These are phyloP conservation scores for Drosophila birchii DNA, from an alignment of 2,888 invertebrate genomes.

Conservation along the genomic window DNA sequence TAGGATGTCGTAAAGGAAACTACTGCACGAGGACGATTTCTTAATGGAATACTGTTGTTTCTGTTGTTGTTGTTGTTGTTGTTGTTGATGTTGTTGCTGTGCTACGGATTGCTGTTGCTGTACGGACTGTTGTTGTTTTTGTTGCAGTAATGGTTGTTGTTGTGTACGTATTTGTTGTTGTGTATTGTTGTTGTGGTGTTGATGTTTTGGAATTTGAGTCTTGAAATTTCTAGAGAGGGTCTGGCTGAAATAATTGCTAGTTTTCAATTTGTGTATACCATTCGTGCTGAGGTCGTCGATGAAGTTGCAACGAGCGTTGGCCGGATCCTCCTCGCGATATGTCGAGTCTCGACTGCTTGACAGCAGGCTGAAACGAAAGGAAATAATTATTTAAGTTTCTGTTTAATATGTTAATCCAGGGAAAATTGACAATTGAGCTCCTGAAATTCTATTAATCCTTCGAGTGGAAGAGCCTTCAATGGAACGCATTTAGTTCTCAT, in stretches of 20 bases:
- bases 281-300: constrained; percentile 84
- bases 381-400: neutral
- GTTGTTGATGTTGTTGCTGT: constrained; percentile 40
- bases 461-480: too few species aligned
- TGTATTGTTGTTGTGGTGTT: constrained; percentile 65
- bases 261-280: constrained; percentile 65
- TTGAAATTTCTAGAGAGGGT: constrained; percentile 82
- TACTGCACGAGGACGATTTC: constrained; percentile 86
- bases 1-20: constrained; percentile 85
- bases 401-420: neutral
- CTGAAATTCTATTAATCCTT: neutral
- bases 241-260: constrained; percentile 69
- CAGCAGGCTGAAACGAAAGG: constrained; percentile 72
- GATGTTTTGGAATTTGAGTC: constrained; percentile 79
- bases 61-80: constrained; percentile 46
- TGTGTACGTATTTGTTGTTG: constrained; percentile 75
- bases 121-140: constrained; percentile 47
- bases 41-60: constrained; percentile 82
- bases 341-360: constrained; percentile 85
- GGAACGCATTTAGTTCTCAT: neutral
- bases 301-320: constrained; percentile 68
- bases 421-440: neutral
- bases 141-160: constrained; percentile 67
- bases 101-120: constrained; percentile 61
- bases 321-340: constrained; percentile 84